phyloP scores from a whole-genome alignment of 2,113 vertebrate genomes.

The Stictonetta naevosa region DNA sequence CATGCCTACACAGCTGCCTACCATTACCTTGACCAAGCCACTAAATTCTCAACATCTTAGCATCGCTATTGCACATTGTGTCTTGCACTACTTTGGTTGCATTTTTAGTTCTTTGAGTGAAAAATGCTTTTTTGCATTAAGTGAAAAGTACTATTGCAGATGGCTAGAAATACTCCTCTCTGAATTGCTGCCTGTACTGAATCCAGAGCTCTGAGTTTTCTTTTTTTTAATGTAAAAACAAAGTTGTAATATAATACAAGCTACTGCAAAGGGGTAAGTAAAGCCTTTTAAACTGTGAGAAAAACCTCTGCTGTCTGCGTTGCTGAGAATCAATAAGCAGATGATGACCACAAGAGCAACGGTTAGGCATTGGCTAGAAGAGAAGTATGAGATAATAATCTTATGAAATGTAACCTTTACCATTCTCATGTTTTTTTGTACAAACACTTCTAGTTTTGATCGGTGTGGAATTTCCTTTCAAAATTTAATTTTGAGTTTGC shows the following conservation, averaged over 20 bases:
- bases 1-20: background rate
- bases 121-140: background rate
- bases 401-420: background rate
- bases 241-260: background rate
- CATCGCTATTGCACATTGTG: rapidly evolving
- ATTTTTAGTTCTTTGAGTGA: background rate
- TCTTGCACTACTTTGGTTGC: background rate
- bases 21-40: background rate
- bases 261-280: background rate
- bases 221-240: background rate
- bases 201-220: background rate
- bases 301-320: background rate
- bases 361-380: background rate
- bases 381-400: background rate
- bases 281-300: background rate
- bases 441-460: background rate
- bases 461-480: background rate
- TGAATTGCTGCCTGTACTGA: background rate
- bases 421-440: background rate
- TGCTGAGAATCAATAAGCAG: background rate
- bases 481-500: background rate
- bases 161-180: background rate
- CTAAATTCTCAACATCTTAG: background rate
- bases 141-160: background rate
- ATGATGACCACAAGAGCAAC: background rate